Conservation (phyloP, 2,113 vertebrate genomes). For the Lamprologus tigripictilis region DNA sequence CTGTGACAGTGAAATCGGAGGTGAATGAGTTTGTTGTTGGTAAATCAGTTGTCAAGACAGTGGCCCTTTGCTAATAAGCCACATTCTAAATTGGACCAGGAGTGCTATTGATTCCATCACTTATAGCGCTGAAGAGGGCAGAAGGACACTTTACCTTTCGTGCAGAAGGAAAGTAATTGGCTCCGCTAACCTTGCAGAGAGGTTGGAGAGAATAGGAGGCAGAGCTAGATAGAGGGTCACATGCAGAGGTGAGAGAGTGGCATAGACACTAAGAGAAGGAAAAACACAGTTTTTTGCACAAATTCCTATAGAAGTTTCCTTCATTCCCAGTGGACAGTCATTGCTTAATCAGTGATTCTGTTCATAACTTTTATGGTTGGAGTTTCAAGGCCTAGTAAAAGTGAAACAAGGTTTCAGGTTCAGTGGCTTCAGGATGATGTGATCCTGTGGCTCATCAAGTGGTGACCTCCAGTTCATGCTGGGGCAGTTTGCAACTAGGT, state of each 20-base stretch:
- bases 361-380: not conserved
- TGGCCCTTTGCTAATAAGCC: not conserved
- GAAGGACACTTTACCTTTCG: slow-evolving; percentile 4
- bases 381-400: not conserved
- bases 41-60: not conserved
- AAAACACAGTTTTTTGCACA: not conserved
- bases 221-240: not conserved
- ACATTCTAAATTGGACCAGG: slow-evolving; percentile 3
- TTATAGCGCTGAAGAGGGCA: not conserved
- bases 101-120: slow-evolving; percentile 34
- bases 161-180: slow-evolving; percentile 20
- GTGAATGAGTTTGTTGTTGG: not conserved
- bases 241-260: not conserved
- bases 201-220: not conserved
- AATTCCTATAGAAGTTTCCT: not conserved
- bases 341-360: not conserved
- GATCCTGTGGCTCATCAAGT: not conserved
- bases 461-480: not conserved
- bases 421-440: not conserved
- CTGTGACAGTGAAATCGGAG: not conserved
- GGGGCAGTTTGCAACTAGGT: not conserved
- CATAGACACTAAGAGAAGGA: not conserved
- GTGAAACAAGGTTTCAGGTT: not conserved
- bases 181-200: slow-evolving; percentile 8
- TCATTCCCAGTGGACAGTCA: not conserved